These are phyloP conservation scores for Sebastes trivittatus DNA, from an alignment of 2,797 vertebrate genomes.

Conservation along the genomic window DNA sequence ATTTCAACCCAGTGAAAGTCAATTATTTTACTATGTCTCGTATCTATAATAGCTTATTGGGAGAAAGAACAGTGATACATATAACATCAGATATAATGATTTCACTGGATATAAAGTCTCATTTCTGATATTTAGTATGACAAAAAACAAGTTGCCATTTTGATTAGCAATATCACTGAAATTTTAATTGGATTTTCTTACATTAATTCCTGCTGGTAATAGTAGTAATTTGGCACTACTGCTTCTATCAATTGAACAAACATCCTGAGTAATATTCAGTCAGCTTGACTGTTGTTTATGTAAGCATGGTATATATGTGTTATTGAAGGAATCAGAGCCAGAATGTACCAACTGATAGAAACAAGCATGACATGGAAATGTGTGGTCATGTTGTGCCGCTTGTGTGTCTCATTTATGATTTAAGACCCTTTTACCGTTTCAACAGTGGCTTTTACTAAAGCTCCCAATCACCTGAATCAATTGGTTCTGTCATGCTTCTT, in stretches of 20 bases:
- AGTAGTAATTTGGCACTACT: not conserved
- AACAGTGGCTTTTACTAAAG: constrained; percentile 43
- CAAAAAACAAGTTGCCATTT: not conserved
- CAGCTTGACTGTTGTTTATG: not conserved
- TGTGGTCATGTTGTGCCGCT: constrained; percentile 24
- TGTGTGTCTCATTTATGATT: constrained; percentile 45
- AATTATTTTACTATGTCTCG: not conserved
- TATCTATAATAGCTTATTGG: not conserved
- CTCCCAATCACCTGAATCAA: constrained; percentile 63
- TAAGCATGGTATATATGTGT: not conserved
- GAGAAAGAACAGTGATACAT: not conserved
- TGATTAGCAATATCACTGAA: accelerated
- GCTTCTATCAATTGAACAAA: not conserved
- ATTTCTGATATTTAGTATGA: too few relatives aligned
- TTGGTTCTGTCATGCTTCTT: constrained; percentile 58
- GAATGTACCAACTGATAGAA: constrained; percentile 21
- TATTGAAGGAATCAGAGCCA: constrained; percentile 4
- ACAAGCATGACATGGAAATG: constrained; percentile 33
- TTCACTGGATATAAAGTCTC: not conserved
- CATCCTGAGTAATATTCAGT: not conserved
- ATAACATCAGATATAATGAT: not conserved
- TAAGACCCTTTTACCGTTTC: constrained; percentile 36
- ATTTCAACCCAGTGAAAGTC: not conserved
- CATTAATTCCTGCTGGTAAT: not conserved
- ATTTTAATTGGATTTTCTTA: too few relatives aligned